These are phyloP conservation scores for Electrophaes corylata DNA, from an alignment of 2,888 invertebrate species.

Conservation along the genomic window DNA sequence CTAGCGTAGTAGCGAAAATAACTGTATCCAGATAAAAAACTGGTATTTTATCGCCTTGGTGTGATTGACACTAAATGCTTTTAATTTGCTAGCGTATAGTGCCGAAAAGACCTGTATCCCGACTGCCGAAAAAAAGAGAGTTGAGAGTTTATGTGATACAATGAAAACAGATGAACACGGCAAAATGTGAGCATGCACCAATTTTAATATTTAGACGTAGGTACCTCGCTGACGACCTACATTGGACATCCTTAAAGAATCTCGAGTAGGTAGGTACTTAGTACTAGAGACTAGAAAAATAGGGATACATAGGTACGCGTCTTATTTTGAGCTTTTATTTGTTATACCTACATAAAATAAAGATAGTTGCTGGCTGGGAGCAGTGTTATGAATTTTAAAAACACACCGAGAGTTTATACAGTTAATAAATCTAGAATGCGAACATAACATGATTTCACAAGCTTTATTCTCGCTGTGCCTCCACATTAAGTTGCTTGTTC, in stretches of 20 bases:
- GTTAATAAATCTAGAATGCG: not conserved
- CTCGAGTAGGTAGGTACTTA: no score
- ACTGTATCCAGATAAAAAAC: no score
- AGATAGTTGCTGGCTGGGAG: not conserved
- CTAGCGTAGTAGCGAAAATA: no score
- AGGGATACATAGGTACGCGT: not conserved
- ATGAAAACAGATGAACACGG: not conserved
- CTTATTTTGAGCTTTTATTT: not conserved
- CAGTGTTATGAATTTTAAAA: not conserved
- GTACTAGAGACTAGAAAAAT: no score
- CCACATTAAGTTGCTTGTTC: slow-evolving; percentile 4
- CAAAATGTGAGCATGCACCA: no score
- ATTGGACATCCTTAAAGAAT: no score
- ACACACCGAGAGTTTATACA: not conserved
- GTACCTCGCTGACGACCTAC: no score
- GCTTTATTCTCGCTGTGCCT: not conserved
- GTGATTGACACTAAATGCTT: slow-evolving; percentile 10
- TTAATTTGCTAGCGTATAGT: not conserved
- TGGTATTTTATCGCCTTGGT: slow-evolving; percentile 26
- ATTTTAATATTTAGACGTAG: no score
- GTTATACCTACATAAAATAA: no score
- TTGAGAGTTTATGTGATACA: not conserved
- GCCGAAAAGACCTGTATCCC: slow-evolving; percentile 4
- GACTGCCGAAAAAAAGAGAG: not conserved
- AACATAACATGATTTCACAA: not conserved